phyloP scores from a whole-genome alignment of 2,113 vertebrate genomes.

The Cynocephalus volans region DNA sequence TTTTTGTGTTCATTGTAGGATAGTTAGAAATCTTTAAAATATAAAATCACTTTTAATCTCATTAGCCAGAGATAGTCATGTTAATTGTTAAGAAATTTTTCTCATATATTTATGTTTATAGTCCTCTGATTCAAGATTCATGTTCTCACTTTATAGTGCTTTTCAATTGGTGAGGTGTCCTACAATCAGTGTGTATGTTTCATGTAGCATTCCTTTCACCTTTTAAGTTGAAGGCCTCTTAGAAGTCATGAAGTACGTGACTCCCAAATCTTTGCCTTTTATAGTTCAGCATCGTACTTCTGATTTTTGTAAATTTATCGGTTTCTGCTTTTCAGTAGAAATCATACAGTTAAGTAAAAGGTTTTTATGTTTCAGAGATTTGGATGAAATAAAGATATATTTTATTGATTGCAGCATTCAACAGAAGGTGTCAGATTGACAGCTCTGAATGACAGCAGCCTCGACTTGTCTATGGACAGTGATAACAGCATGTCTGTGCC shows the following conservation, averaged over 20 bases:
- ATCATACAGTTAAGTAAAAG: background rate
- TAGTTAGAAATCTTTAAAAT: constrained; percentile 24
- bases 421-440: constrained; percentile 91
- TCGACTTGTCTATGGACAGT: constrained; percentile 95
- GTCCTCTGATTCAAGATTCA: background rate
- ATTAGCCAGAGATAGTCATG: background rate
- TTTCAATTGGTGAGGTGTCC: background rate
- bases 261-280: background rate
- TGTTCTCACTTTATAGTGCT: background rate
- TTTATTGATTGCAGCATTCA: constrained; percentile 91
- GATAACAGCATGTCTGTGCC: constrained; percentile 97
- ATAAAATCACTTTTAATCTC: background rate
- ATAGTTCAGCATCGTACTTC: background rate
- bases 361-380: background rate
- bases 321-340: constrained; percentile 38
- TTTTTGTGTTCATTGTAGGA: constrained; percentile 24
- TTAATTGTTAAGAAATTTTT: background rate
- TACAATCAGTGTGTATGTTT: background rate
- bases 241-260: background rate
- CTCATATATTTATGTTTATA: background rate
- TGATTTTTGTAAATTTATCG: background rate
- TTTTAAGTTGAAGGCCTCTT: background rate
- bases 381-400: constrained; percentile 22
- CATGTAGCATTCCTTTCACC: background rate
- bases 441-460: constrained; percentile 92